Evolutionary conservation across 1,140 invertebrate species (phyloP), one percentile per base, ranked within the genome.

Genomic region (Geopemphigus sp.): DNA sequence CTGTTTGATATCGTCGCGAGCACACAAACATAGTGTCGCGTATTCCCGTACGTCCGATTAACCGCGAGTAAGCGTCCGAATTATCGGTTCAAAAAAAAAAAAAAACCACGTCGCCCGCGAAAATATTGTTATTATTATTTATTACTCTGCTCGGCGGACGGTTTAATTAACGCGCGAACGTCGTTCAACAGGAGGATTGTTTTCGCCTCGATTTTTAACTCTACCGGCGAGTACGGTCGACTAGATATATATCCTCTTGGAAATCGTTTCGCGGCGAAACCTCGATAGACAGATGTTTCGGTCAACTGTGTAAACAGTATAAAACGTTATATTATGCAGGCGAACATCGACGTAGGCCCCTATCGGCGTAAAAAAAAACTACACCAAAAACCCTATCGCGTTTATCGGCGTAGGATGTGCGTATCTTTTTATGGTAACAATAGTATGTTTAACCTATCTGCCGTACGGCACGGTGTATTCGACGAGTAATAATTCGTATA

Each of bases 291-390:
- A 81, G 81, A 66, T 81, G 81, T 81, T 81, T 66, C 72, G 59
- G 72, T 81, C 81, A 81, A 81, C 81, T 81, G 81, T 81, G 81
- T 78, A 61, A 81, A 81, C 50, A 81, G 4, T 29, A 29, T n/a
- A 53, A 15, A 47, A 54, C 29, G 29, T 15, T 68, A 54, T 54
- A 78, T 74, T 47, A 78, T 78, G 56, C 56, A 78, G 74, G 74
- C 74, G 56, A 78, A 78, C 74, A 61, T 47, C 17, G 57, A 14
- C 57, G 14, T 50, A 70, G 57, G 57, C 74, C 74, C 74, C 74
- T 78, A 78, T 78, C 74, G 22, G 32, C 4, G 15, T 47, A 63
- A 61, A 57, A 57, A 70, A 68, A 54, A 32, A 39, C 29, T 74
- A 59, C 26, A 59, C 53, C n/a, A 72, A 39, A 63, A 63, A 45